A percentile compares a stretch with the other conserved stretches of the same genome.
Evolutionary conservation across 92 coral and sea anemone genomes (phyloP).

Genomic region (Bergia sp.): DNA sequence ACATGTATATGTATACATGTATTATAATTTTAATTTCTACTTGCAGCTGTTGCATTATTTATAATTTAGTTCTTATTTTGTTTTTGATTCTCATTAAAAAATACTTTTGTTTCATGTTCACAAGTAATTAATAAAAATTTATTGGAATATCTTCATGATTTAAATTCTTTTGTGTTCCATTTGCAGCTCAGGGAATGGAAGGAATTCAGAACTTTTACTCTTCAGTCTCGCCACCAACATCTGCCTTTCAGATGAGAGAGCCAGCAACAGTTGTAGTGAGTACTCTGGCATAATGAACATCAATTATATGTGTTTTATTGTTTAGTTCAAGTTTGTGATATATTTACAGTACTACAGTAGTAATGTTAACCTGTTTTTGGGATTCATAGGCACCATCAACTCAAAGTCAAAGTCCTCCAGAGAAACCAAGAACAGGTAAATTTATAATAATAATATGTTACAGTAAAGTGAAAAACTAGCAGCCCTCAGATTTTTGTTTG

Average conservation of each 20-base stretch:
- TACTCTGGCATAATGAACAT: not conserved
- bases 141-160: not conserved
- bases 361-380: not conserved
- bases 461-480: too few species aligned
- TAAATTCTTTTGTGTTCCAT: not conserved
- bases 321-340: too few species aligned
- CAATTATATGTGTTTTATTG: not conserved
- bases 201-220: constrained; percentile 70
- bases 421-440: constrained; percentile 16
- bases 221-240: constrained; percentile 79
- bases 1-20: too few species aligned
- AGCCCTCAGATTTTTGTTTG: too few species aligned
- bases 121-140: too few species aligned
- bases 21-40: too few species aligned
- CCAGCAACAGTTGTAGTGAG: constrained; percentile 47
- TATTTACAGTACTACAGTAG: too few species aligned
- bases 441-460: not conserved
- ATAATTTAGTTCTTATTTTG: too few species aligned
- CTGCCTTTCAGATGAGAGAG: constrained; percentile 74
- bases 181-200: constrained; percentile 62
- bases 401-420: constrained; percentile 9
- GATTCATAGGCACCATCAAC: constrained; percentile 3
- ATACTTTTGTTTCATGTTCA: too few species aligned
- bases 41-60: too few species aligned
- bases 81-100: too few species aligned